These are phyloP conservation scores for Heterotis niloticus DNA, from an alignment of 2,113 vertebrate species.

Conservation along the genomic window DNA sequence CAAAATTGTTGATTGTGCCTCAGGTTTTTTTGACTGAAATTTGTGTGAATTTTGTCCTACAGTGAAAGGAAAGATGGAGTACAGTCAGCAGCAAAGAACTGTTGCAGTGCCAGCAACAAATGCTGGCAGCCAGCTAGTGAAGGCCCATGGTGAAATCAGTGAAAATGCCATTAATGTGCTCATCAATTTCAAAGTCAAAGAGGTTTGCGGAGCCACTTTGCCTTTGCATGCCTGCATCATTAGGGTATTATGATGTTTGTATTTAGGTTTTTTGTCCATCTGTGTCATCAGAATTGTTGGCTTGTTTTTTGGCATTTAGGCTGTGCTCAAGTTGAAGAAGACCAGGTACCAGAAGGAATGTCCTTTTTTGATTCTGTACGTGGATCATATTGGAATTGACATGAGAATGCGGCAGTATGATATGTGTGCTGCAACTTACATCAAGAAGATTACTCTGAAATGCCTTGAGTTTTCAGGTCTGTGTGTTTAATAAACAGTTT, in stretches of 20 bases:
- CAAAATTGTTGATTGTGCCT: not conserved
- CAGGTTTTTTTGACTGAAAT: not conserved
- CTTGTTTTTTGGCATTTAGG: conserved; percentile 55
- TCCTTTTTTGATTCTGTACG: conserved; percentile 74
- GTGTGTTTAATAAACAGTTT: not conserved
- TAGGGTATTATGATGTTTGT: not conserved
- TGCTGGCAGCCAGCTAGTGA: not conserved
- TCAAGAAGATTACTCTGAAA: conserved; percentile 75
- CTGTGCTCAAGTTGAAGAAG: conserved; percentile 76
- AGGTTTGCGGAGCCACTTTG: conserved; percentile 52
- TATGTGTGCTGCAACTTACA: conserved; percentile 73
- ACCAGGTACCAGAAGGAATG: conserved; percentile 54
- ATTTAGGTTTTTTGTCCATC: not conserved
- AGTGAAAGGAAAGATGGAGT: conserved; percentile 46
- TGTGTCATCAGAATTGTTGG: not conserved
- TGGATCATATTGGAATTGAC: conserved; percentile 77
- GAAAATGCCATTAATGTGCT: conserved; percentile 73
- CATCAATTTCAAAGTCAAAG: conserved; percentile 85
- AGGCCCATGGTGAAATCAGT: conserved; percentile 24
- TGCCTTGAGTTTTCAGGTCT: conserved; percentile 79
- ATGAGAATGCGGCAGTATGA: conserved; percentile 72
- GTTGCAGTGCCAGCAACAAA: conserved; percentile 24
- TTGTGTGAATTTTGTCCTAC: conserved; percentile 1
- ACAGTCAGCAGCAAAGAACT: conserved; percentile 38
- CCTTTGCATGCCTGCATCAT: not conserved